A percentile compares a stretch with the other conserved stretches of the same genome.
Evolutionary conservation across 2,888 invertebrate genomes (phyloP).

Genomic region (Ceraclea dissimilis): DNA sequence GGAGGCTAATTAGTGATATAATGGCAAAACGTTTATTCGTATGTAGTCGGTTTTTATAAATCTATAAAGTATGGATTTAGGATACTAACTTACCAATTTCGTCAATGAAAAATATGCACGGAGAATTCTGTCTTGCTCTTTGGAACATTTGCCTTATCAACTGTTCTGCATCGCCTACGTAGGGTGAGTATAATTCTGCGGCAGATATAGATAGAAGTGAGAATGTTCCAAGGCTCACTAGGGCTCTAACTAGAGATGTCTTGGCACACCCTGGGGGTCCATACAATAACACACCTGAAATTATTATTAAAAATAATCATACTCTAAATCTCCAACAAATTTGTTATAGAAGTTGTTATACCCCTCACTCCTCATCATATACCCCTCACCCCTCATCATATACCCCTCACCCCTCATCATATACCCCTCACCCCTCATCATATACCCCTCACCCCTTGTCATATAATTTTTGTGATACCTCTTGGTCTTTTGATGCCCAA

Average conservation of each 20-base stretch:
- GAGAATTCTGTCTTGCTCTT: conserved; percentile 51
- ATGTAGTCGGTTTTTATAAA: too few species aligned
- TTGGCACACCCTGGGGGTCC: conserved; percentile 63
- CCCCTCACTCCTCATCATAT: too few species aligned
- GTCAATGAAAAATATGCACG: conserved; percentile 55
- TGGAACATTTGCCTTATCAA: conserved; percentile 51
- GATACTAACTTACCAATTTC: conserved; percentile 47
- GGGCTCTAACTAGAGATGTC: conserved; percentile 51
- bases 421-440: too few species aligned
- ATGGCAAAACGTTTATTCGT: too few species aligned
- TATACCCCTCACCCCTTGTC: too few species aligned
- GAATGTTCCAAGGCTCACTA: conserved; percentile 45
- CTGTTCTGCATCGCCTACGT: conserved; percentile 57
- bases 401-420: too few species aligned
- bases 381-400: too few species aligned
- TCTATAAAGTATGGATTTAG: too few species aligned
- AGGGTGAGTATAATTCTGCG: conserved; percentile 58
- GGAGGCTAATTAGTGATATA: too few species aligned
- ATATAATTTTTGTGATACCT: conserved; percentile 30
- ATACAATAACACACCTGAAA: conserved; percentile 49
- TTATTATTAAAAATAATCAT: not conserved
- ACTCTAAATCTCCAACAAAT: too few species aligned
- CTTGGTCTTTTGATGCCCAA: conserved; percentile 50
- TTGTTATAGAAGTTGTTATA: too few species aligned
- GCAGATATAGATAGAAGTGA: conserved; percentile 51